These are phyloP conservation scores for Drosophila nasuta DNA, from an alignment of 1,140 invertebrate species.

Conservation along the genomic window DNA sequence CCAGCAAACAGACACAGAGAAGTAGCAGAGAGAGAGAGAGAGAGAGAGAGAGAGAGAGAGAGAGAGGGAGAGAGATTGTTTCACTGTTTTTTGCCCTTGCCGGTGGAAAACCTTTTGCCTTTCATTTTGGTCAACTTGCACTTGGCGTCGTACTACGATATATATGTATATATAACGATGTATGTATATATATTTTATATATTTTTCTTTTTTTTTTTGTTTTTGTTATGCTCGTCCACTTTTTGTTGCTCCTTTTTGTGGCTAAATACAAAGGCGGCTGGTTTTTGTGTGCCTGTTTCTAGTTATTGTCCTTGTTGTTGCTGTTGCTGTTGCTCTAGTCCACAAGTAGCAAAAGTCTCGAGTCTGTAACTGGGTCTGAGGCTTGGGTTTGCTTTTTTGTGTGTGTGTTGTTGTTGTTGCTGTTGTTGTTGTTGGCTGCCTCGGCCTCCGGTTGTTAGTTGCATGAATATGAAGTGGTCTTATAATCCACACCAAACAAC, in stretches of 20 bases:
- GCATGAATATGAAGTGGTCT: slow-evolving; percentile 83
- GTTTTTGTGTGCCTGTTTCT: slow-evolving; percentile 58
- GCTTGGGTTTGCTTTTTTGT: slow-evolving; percentile 24
- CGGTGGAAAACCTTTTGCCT: slow-evolving; percentile 69
- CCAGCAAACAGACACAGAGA: background rate
- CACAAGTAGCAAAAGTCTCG: slow-evolving; percentile 53
- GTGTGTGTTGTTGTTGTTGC: slow-evolving; percentile 20
- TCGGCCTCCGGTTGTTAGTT: slow-evolving; percentile 69
- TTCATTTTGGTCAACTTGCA: slow-evolving; percentile 79
- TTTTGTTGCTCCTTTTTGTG: slow-evolving; percentile 58
- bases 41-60: background rate
- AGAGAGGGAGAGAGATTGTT: slow-evolving; percentile 4
- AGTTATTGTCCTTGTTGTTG: slow-evolving; percentile 37
- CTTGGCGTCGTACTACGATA: slow-evolving; percentile 59
- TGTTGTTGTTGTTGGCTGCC: background rate
- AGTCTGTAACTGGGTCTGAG: slow-evolving; percentile 21
- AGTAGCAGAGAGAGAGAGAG: background rate
- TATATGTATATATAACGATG: slow-evolving; percentile 10
- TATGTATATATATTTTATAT: slow-evolving; percentile 17
- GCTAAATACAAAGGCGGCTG: slow-evolving; percentile 82
- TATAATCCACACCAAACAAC: slow-evolving; percentile 83
- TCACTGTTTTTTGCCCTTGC: slow-evolving; percentile 65
- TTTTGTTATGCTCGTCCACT: slow-evolving; percentile 22
- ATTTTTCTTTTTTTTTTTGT: slow-evolving; percentile 11
- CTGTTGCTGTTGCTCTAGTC: slow-evolving; percentile 37